Conservation (phyloP, 2,797 vertebrate genomes). For the Tenualosa thibaudeaui region DNA sequence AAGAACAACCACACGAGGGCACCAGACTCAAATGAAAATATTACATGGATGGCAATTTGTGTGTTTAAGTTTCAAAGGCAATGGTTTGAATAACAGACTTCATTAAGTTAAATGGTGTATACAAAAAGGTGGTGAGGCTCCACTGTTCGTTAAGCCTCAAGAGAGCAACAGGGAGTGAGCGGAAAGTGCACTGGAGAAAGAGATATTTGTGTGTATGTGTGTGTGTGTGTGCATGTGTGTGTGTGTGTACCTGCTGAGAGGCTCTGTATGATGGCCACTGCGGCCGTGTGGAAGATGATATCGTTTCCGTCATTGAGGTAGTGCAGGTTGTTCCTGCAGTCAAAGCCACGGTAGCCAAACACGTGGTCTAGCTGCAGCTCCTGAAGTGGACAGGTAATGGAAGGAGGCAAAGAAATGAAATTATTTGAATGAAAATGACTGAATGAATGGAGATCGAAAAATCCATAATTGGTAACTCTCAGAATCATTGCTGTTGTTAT, state of each 20-base stretch:
- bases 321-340: conserved; percentile 97
- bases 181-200: not conserved
- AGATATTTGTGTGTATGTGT: not conserved
- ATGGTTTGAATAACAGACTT: not conserved
- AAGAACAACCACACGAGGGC: not conserved
- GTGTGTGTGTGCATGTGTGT: conserved; percentile 12
- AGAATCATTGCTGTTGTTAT: not conserved
- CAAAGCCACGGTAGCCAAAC: conserved; percentile 95
- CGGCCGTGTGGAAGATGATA: conserved; percentile 93
- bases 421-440: not conserved
- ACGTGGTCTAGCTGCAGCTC: conserved; percentile 92
- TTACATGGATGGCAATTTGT: not conserved
- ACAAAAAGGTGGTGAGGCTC: not conserved
- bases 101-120: not conserved
- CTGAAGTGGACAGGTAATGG: conserved; percentile 57
- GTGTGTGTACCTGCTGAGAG: conserved; percentile 83
- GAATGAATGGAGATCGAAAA: not conserved
- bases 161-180: not conserved
- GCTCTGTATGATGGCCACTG: conserved; percentile 87
- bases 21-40: not conserved
- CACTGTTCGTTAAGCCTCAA: not conserved
- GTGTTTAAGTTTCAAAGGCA: not conserved
- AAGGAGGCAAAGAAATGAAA: not conserved
- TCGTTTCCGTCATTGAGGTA: conserved; percentile 95
- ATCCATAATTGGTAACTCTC: not conserved